These are phyloP conservation scores for Petromus typicus DNA, from an alignment of 2,113 vertebrate species.

Conservation along the genomic window DNA sequence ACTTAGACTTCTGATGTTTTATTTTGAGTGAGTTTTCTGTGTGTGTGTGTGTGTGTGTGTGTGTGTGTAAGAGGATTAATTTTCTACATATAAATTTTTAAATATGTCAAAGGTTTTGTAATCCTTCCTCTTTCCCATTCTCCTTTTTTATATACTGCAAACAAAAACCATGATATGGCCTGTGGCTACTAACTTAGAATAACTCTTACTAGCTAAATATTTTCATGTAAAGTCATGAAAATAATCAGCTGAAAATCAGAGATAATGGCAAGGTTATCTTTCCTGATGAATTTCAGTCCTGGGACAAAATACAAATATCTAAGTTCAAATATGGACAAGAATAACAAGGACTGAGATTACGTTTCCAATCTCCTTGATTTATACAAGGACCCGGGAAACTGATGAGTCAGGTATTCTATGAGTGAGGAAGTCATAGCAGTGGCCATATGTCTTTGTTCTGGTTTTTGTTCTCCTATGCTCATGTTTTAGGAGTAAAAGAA, in stretches of 20 bases:
- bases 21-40: not conserved
- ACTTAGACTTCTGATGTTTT: not conserved
- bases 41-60: not conserved
- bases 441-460: not conserved
- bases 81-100: not conserved
- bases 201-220: not conserved
- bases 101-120: not conserved
- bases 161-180: not conserved
- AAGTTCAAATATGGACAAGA: not conserved
- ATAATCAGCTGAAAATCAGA: not conserved
- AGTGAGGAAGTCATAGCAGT: not conserved
- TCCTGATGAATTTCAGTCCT: not conserved
- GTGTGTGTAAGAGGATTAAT: not conserved
- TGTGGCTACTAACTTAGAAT: not conserved
- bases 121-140: not conserved
- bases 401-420: not conserved
- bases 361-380: not conserved
- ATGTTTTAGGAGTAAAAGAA: not conserved
- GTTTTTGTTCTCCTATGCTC: not conserved
- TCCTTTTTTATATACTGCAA: not conserved
- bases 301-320: not conserved
- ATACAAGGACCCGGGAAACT: not conserved
- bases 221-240: not conserved
- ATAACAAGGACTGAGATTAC: not conserved
- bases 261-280: not conserved